These are phyloP conservation scores for Oncorhynchus masou DNA, from an alignment of 2,113 vertebrate genomes.

Conservation along the genomic window DNA sequence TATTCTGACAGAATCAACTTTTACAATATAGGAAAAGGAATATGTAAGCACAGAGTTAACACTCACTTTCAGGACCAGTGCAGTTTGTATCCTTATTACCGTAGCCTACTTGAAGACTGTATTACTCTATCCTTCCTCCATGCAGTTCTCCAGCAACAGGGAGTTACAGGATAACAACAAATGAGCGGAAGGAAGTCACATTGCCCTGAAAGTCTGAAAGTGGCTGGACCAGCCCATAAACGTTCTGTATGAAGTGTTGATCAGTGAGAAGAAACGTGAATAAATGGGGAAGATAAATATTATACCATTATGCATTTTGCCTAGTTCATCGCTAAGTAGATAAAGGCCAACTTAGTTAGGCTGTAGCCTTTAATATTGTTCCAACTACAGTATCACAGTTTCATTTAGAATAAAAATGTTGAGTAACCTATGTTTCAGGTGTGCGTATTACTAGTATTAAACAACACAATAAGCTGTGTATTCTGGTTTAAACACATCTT, in stretches of 20 bases:
- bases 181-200: conserved; percentile 49
- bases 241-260: conserved; percentile 21
- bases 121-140: not conserved
- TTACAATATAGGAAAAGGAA: not conserved
- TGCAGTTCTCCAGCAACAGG: not conserved
- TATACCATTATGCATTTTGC: too few species aligned
- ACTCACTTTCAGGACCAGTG: conserved; percentile 55
- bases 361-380: too few species aligned
- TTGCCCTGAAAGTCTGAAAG: not conserved
- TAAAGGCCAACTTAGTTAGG: too few species aligned
- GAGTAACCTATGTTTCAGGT: too few species aligned
- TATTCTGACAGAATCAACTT: not conserved
- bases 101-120: conserved; percentile 3
- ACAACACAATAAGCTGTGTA: too few species aligned
- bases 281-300: too few species aligned
- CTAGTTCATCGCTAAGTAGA: too few species aligned
- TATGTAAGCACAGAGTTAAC: not conserved
- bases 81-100: not conserved
- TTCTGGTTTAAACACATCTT: too few species aligned
- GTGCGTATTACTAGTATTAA: too few species aligned
- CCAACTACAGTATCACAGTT: too few species aligned
- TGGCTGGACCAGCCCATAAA: conserved; percentile 13
- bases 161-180: conserved; percentile 19
- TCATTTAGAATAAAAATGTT: too few species aligned
- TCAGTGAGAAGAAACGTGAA: conserved; percentile 3